Base-by-base conservation (phyloP, 2,113 vertebrate species). In the Isichthys henryi region DNA sequence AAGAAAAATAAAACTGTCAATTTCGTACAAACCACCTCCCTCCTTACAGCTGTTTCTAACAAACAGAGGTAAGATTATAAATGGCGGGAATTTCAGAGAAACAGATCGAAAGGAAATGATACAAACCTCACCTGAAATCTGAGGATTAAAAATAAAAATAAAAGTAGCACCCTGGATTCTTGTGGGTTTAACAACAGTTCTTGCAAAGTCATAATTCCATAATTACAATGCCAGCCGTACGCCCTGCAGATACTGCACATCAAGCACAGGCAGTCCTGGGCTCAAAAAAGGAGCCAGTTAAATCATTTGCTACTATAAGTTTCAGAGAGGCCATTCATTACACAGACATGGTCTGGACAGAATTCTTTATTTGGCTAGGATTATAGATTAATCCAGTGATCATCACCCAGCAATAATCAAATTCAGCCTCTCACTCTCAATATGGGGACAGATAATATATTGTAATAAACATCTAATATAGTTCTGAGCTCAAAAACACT, bases 1-100 rank as follows among this genome's bases (percentile, higher is more conserved):
- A 35, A 88, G 43, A 88, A 88, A 62, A 66, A n/a, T 46, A 45
- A 45, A 39, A 45, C 52, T 53, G 82, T 43, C 62, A 70, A 50
- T 88, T 88, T 58, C 27, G 43, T 35, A 53, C 53, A 56, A 43
- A 39, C 80, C 58, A 43, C 92, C 49, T 46, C 56, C 27, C 58
- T 31, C 52, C 39, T 5, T 35, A 52, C 70, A 88, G 45, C 56
- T 74, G 58, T 43, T 58, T 80, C 66, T 39, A 27, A 11, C 23
- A 88, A 83, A 85, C 39, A 46, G 35, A 52, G 66, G 48, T 45
- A 58, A 70, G 77, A 45, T 50, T 52, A 66, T 62, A 31, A 84
- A 86, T 48, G 80, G 49, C 89, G 31, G n/a, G 1, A 82, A 84
- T 50, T 23, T n/a, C 21, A 10, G 45, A 17, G 43, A 56, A 48